Percentiles rank a stretch among this genome's conserved stretches.
phyloP scores from a whole-genome alignment of 1,140 invertebrate genomes.

The Trichoplusia ni region DNA sequence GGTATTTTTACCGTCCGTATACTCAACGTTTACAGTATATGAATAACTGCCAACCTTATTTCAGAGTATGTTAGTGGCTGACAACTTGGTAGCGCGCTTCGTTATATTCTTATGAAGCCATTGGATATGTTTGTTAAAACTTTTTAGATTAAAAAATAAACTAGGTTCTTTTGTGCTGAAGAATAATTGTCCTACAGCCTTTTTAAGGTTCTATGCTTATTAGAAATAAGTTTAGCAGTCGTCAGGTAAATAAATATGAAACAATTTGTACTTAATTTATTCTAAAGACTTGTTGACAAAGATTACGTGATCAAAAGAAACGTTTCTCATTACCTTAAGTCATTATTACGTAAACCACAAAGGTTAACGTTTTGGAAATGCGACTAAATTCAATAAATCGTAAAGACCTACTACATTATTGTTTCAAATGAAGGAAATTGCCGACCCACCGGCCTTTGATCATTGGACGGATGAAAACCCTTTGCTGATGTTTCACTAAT shows the following conservation, averaged over 20 bases:
- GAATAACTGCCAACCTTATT: conserved; percentile 33
- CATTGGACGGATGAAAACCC: conserved; percentile 9
- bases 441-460: conserved; percentile 25
- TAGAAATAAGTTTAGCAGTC: too few species aligned
- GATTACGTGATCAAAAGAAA: neutral
- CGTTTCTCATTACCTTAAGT: conserved; percentile 1
- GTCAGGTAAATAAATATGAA: too few species aligned
- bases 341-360: conserved; percentile 2
- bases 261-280: neutral
- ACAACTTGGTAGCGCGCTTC: conserved; percentile 9
- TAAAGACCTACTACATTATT: conserved; percentile 26
- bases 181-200: neutral
- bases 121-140: neutral
- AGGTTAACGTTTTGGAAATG: conserved; percentile 29
- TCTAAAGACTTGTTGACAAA: neutral
- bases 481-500: conserved; percentile 25
- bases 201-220: too few species aligned
- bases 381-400: conserved; percentile 19
- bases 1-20: conserved; percentile 23
- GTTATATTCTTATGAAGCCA: conserved; percentile 7
- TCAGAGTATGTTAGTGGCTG: conserved; percentile 20
- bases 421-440: conserved; percentile 32
- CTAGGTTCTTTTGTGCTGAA: neutral
- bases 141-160: conserved; percentile 3
- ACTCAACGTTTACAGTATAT: conserved; percentile 18